Evolutionary conservation across 2,113 vertebrate genomes (phyloP), one percentile per base, ranked within the genome.

Genomic region (Neolamprologus fasciatus): DNA sequence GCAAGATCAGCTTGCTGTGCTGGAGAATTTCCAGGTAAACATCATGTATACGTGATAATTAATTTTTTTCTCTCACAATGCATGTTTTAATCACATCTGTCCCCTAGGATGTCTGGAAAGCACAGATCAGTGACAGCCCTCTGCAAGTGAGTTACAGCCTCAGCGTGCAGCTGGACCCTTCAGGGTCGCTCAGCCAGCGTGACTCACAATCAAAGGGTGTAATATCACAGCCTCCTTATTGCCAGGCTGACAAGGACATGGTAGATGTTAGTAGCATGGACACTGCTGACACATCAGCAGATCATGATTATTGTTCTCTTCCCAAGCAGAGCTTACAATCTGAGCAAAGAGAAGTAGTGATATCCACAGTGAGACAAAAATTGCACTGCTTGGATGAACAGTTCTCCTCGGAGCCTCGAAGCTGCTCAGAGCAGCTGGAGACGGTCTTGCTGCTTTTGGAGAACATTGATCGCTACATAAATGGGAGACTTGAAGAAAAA

Each of bases 51-150:
- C 3, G 0, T 76, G 14, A 47, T 50, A 11, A 47, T 50, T 28
- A 19, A 11, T 19, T 76, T 76, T 76, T 68, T 76, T 33, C 23
- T 50, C 4, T 76, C 16, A 50, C 71, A 10, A 12, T 76, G 16
- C 14, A 47, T 40, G 51, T 80, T 81, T 42, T 81, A 81, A 58
- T 81, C 40, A 73, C 5, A 9, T 63, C 7, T 87, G 71, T 78
- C 23, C 17, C 81, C 71, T 81, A 97, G 97, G 96, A 96, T 31
- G 68, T 97, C 28, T 97, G 97, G 97, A 97, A 97, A 92, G 95
- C 95, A 2, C 94, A 95, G 51, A 94, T 97, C 45, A 92, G 95
- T 61, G 96, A 96, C 86, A 87, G 78, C 14, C 95, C 90, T 16
- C 89, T 97, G 80, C 90, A 96, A 76, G 85, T 80, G 66, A 93